Base-by-base conservation (phyloP, 2,797 vertebrate species). In the Gallinago nigripennis region DNA sequence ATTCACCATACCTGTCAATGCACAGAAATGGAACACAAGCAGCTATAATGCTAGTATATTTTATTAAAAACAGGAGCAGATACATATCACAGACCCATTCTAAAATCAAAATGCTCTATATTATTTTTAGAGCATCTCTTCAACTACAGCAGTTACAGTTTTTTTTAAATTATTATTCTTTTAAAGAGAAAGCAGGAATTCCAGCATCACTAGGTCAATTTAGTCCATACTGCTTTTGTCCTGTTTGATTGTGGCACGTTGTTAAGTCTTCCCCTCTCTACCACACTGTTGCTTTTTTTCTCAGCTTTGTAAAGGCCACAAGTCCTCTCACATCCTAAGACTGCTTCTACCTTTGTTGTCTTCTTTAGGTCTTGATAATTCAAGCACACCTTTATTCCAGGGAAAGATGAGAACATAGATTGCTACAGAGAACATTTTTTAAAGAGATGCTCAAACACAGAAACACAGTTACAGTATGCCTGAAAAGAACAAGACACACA, bases 1-100 rank as follows among this genome's bases (percentile, higher is more conserved):
- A 99, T 88, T 99, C 99, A 37, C 99, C 99, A 21, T 98, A 99
- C 58, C 99, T 99, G 92, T 39, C 96, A 96, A 91, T 5, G 37
- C 76, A 75, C 7, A 53, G 53, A 84, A 56, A 90, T 1, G 27
- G 69, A 88, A 84, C 31, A 75, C 28, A 46, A 90, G 30, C 61
- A 93, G 64, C 51, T 73, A 23, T n/a, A 64, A 64, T 4, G 63
- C 8, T 41, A 63, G 39, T 1, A 8, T 7, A 13, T 16, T 48
- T 48, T 9, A 48, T 33, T 68, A 46, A 48, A 60, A 77, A 11
- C 15, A 77, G 18, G 11, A 60, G 33, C 16, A 81, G n/a, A 63
- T 4, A 35, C 6, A 3, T 5, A 48, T 3, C 27, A n/a, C 43
- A 50, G 33, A 78, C 5, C 25, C 8, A 43, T 24, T 72, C 82